A percentile compares a stretch with the other conserved stretches of the same genome.
Evolutionary conservation across 2,888 invertebrate genomes (phyloP).

Genomic region (Ochropleura leucogaster): DNA sequence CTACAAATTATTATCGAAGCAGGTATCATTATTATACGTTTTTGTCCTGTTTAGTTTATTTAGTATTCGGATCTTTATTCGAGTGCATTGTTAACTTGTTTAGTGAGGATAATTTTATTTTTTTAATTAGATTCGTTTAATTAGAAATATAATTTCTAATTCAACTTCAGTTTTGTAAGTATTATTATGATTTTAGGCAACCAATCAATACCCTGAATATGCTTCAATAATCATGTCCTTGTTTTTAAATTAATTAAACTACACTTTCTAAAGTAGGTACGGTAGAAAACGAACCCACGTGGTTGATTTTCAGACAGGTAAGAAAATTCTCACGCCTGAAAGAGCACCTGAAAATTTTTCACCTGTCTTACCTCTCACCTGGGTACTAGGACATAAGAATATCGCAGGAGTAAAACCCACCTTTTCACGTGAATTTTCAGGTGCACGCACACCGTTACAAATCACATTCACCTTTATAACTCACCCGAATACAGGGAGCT

Average conservation of each 20-base stretch:
- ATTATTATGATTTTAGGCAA: not conserved
- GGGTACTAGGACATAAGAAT: conserved; percentile 82
- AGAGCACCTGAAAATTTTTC: conserved; percentile 81
- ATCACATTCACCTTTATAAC: conserved; percentile 54
- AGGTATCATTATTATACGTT: not conserved
- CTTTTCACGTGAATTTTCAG: conserved; percentile 79
- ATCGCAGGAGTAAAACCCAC: conserved; percentile 71
- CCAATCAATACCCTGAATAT: not conserved
- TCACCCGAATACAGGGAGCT: conserved; percentile 25
- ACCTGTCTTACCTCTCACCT: conserved; percentile 88
- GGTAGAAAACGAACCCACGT: not conserved
- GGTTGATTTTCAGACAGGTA: conserved; percentile 38
- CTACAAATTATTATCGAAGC: conserved; percentile 7
- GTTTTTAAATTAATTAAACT: not conserved
- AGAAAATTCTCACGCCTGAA: conserved; percentile 62
- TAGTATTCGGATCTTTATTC: not conserved
- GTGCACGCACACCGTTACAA: conserved; percentile 70
- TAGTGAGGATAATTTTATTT: not conserved
- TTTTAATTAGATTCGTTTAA: conserved; percentile 1
- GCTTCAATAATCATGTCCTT: rapidly evolving
- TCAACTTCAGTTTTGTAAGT: not conserved
- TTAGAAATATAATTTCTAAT: not conserved
- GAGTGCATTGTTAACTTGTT: not conserved
- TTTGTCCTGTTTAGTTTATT: conserved; percentile 9
- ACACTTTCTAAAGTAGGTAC: not conserved